Base-by-base conservation (phyloP, 2,797 vertebrate genomes). In the Steatocranus sp. region DNA sequence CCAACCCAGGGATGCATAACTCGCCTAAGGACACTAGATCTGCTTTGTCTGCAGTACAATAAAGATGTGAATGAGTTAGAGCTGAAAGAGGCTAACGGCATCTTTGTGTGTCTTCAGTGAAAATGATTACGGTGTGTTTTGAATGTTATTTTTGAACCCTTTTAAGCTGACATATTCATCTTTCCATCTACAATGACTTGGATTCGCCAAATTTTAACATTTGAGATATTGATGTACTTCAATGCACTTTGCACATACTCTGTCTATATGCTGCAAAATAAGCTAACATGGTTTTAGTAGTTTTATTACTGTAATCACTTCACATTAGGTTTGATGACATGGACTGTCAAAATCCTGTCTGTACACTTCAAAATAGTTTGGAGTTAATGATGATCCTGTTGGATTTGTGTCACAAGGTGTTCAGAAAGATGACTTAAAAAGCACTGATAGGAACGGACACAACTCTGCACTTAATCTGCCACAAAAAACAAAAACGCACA, bases 391-490 rank as follows among this genome's bases (percentile, higher is more conserved):
- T 91, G 79, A 93, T 92, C 63, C 49, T 76, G 68, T 66, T 89
- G 80, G 91, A 92, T 86, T 85, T 77, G 82, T 87, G 87, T 93
- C 93, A 91, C 85, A 91, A 75, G 56, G 50, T 90, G 82, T 91
- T 91, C 61, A 54, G 30, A 79, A 61, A 88, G 86, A 76, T 18
- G 27, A 30, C 76, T 32, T 83, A 15, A 84, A 79, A 70, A 18
- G 23, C 51, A 74, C 27, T 70, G 75, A 86, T 46, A 76, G 38
- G 84, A 79, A 49, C 10, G 32, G 50, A 48, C 53, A 61, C 9
- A 63, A 48, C 27, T 74, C 46, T 79, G 54, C n/a, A 74, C 34
- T 12, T 14, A 51, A 46, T 70, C 54, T 81, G 58, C 80, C 54
- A 48, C 56, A 79, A 75, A 75, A 78, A 10, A 15, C 61, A 34